phyloP scores from a whole-genome alignment of 92 coral and sea anemone species.

The Pocillopora meandrina region DNA sequence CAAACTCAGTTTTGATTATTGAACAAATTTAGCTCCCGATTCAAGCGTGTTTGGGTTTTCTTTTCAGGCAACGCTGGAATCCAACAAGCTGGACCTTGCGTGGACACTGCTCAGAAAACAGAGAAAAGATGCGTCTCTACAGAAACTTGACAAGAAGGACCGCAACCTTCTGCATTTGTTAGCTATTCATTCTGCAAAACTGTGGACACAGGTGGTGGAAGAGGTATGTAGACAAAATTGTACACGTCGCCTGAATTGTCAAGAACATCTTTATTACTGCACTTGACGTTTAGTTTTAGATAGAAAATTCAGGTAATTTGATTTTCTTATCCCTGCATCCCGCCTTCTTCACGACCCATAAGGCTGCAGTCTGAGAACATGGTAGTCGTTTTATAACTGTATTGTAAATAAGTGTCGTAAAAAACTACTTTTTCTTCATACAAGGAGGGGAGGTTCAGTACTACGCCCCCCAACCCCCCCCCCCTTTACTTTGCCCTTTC shows the following conservation, averaged over 20 bases:
- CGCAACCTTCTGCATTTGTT: constrained; percentile 76
- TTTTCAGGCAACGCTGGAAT: constrained; percentile 75
- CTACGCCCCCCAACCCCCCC: no score
- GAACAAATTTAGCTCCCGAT: not conserved
- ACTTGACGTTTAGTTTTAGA: no score
- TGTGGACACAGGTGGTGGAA: constrained; percentile 58
- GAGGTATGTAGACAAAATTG: constrained; percentile 40
- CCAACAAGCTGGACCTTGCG: constrained; percentile 72
- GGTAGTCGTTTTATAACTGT: not conserved
- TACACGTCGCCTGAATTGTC: no score
- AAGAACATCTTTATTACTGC: no score
- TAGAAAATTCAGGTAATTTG: no score
- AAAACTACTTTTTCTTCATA: no score
- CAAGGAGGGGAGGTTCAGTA: no score
- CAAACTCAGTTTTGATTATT: no score
- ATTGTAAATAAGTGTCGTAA: not conserved
- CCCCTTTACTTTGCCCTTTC: no score
- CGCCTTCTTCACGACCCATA: not conserved
- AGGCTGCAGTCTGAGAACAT: not conserved
- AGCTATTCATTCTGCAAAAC: constrained; percentile 63
- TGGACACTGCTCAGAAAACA: constrained; percentile 85
- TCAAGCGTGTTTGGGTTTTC: not conserved
- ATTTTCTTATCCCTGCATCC: not conserved
- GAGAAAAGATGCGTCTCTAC: constrained; percentile 65
- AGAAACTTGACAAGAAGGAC: constrained; percentile 56